These are phyloP conservation scores for Dryobates pubescens DNA, from an alignment of 2,797 vertebrate genomes.

Conservation along the genomic window DNA sequence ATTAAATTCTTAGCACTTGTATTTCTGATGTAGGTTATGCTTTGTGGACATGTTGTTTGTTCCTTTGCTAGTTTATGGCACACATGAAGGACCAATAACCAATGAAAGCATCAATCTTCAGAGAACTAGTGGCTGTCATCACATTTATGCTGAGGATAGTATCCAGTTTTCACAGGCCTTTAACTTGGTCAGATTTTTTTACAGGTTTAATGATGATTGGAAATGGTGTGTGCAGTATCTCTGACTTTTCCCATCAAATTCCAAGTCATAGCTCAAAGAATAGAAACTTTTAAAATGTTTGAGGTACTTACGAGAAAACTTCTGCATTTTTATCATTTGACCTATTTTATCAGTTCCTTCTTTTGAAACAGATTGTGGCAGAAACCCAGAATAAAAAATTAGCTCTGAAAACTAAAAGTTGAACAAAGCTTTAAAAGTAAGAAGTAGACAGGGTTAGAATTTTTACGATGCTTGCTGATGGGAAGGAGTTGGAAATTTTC, in stretches of 20 bases:
- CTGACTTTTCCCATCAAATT: neutral
- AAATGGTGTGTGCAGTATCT: neutral
- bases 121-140: neutral
- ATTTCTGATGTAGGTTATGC: neutral
- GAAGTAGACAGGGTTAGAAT: neutral
- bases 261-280: neutral
- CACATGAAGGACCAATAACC: neutral
- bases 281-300: neutral
- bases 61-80: neutral
- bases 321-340: neutral
- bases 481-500: neutral
- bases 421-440: neutral
- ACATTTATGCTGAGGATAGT: neutral
- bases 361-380: neutral
- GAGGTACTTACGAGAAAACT: neutral
- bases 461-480: neutral
- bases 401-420: neutral
- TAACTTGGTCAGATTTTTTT: neutral
- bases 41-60: neutral
- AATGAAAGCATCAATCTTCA: neutral
- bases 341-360: neutral
- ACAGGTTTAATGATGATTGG: neutral
- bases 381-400: neutral
- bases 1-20: neutral
- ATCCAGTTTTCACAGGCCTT: neutral